phyloP scores from a whole-genome alignment of 2,888 invertebrate species.

The Automeris io region DNA sequence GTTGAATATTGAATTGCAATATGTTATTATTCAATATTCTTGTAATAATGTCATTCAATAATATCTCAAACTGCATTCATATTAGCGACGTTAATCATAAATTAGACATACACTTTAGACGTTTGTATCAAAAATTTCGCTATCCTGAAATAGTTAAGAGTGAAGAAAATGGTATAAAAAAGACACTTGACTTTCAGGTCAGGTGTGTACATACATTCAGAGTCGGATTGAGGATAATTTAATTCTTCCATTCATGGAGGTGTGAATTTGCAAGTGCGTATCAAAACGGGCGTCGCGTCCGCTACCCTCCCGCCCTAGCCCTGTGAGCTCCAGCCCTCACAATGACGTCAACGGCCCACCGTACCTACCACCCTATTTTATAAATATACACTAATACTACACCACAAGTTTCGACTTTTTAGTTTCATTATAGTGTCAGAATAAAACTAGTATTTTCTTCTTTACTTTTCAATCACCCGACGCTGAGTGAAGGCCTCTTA shows the following conservation, averaged over 20 bases:
- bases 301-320: slow-evolving; percentile 25
- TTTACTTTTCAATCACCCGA: too few relatives aligned
- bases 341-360: slow-evolving; percentile 70
- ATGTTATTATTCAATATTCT: too few relatives aligned
- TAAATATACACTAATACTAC: slow-evolving; percentile 70
- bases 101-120: too few relatives aligned
- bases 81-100: too few relatives aligned
- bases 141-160: slow-evolving; percentile 10
- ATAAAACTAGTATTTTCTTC: slow-evolving; percentile 3
- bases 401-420: slow-evolving; percentile 67
- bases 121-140: too few relatives aligned
- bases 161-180: slow-evolving; percentile 21
- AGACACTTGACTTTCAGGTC: slow-evolving; percentile 41
- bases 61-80: too few relatives aligned
- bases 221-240: slow-evolving; percentile 56
- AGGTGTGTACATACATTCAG: slow-evolving; percentile 50
- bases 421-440: slow-evolving; percentile 27
- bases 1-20: too few relatives aligned
- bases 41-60: too few relatives aligned
- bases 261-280: slow-evolving; percentile 74
- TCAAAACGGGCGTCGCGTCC: slow-evolving; percentile 57
- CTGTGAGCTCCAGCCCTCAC: slow-evolving; percentile 33
- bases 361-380: slow-evolving; percentile 51
- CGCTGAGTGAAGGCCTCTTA: too few relatives aligned
- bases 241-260: slow-evolving; percentile 71